Percentiles rank a stretch among this genome's conserved stretches.
These are phyloP conservation scores for Heliocidaris erythrogramma DNA, from an alignment of 35 echinoderm and acorn worm species.

Conservation along the genomic window DNA sequence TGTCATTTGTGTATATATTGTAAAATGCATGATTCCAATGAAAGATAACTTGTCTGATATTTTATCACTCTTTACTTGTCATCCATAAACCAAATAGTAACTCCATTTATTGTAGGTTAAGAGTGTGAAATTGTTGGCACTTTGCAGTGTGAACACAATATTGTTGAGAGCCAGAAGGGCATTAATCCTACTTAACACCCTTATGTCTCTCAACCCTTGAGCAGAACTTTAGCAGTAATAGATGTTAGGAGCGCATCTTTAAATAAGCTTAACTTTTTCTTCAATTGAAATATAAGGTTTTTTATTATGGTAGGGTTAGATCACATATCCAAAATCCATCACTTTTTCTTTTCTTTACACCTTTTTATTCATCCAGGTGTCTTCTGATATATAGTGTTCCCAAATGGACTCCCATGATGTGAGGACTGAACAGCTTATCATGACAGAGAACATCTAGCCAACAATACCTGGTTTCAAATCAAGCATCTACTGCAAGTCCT, in stretches of 20 bases:
- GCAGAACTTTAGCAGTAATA: not conserved
- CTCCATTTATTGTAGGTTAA: no score
- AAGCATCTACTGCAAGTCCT: not conserved
- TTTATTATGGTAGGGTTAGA: not conserved
- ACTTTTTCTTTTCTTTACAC: not conserved
- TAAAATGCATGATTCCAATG: no score
- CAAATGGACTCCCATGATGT: not conserved
- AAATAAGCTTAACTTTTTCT: not conserved
- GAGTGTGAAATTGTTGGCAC: no score
- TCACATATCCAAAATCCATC: not conserved
- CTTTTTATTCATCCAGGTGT: not conserved
- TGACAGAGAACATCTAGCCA: not conserved
- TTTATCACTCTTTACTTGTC: no score
- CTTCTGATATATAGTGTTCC: not conserved
- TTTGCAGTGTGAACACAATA: no score
- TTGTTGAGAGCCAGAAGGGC: no score
- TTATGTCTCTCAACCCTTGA: not conserved
- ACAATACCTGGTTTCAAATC: not conserved
- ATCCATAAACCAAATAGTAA: no score
- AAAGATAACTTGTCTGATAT: no score
- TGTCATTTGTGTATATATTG: no score
- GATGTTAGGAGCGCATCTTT: not conserved
- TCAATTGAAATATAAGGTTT: not conserved
- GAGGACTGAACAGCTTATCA: not conserved
- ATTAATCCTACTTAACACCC: not conserved